Evolutionary conservation across 2,113 vertebrate genomes (phyloP), one percentile per base, ranked within the genome.

Genomic region (Lucifuga dentata): DNA sequence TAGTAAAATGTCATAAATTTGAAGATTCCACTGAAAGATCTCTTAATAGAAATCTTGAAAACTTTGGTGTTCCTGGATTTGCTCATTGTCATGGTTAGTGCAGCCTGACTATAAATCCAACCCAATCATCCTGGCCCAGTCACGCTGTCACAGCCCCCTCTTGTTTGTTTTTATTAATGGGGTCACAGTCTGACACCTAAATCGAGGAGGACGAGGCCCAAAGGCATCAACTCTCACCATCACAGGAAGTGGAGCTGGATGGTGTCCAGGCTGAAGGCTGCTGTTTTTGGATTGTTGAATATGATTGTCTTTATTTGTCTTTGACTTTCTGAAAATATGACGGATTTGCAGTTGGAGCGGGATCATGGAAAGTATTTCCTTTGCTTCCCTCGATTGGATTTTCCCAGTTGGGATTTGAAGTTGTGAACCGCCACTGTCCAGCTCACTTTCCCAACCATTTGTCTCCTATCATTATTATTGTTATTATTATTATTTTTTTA

Each of bases 161-260:
- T 86, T 23, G 39, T 84, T 87, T 39, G 39, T 51, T 36, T 44
- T 73, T 85, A 84, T 64, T 51, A 76, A 87, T 88, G 83, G 72
- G 80, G 81, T 90, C 80, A 73, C 45, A 12, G 35, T 13, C 45
- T 39, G 53, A 75, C 53, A 41, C 29, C 44, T 43, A 29, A 9
- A 17, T 64, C 8, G 49, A 39, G 60, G 29, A 44, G 38, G 12
- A 20, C 20, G 29, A 44, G 38, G 12, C 24, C 20, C 19, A 1
- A 38, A 10, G 52, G 55, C 69, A 39, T 85, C 58, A 46, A 13
- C 49, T 29, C 11, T 21, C 12, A 11, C 43, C 20, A 12, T 50
- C 35, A 2, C 3, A 19, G 46, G 51, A 64, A 40, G 59, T 39
- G 15, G 7, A 40, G 35, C 12, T 21, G 36, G 36, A 16, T 29